Percentiles rank a stretch among this genome's conserved stretches.
Evolutionary conservation across 2,113 vertebrate genomes (phyloP).

Genomic region (Xiphorhynchus elegans): DNA sequence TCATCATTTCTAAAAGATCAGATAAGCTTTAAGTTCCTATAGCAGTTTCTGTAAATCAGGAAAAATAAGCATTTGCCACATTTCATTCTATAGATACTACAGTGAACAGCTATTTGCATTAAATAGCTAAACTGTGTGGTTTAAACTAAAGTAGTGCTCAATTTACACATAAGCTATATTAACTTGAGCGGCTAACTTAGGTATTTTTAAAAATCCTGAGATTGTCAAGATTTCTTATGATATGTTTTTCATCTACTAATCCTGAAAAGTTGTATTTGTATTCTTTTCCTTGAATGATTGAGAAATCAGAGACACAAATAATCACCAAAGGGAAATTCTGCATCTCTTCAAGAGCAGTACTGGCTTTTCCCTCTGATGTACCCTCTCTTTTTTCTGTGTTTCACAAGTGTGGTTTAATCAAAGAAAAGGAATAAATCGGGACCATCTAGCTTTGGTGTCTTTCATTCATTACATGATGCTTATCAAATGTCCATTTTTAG

Average conservation of each 20-base stretch:
- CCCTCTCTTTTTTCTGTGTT: background rate
- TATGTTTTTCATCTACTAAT: background rate
- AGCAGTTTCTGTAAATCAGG: background rate
- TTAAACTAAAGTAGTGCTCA: background rate
- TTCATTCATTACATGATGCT: background rate
- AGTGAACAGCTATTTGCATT: background rate
- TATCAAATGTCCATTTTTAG: background rate
- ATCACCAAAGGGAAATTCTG: background rate
- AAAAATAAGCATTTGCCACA: fast-evolving
- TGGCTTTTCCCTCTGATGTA: background rate
- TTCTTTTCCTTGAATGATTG: background rate
- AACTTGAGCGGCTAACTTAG: background rate
- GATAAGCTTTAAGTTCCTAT: background rate
- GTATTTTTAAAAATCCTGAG: background rate
- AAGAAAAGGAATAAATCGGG: background rate
- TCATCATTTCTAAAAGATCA: background rate
- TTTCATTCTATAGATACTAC: background rate
- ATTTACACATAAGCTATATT: background rate
- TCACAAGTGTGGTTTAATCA: background rate
- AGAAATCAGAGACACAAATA: background rate
- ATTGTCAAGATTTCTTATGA: background rate
- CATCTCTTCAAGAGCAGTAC: background rate
- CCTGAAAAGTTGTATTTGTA: background rate
- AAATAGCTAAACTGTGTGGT: background rate
- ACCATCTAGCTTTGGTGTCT: background rate